Evolutionary conservation across 35 echinoderm and acorn worm genomes (phyloP).

Genomic region (Ophiothrix spiculata): DNA sequence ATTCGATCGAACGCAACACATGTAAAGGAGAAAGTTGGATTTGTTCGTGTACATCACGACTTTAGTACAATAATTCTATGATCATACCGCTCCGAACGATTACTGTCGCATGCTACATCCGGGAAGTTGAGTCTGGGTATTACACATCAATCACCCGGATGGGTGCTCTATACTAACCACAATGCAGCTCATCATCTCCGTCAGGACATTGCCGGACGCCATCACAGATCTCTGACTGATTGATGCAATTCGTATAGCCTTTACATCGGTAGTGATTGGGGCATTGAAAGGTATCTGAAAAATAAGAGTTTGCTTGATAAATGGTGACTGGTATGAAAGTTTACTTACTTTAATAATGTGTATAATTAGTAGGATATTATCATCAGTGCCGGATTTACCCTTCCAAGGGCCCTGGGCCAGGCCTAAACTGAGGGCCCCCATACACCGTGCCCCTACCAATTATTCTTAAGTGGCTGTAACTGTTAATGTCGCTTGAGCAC

Average conservation of each 20-base stretch:
- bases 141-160: background rate
- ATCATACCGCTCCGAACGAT: background rate
- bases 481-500: too few relatives aligned
- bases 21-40: too few relatives aligned
- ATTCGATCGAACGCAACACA: too few relatives aligned
- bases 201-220: constrained; percentile 32
- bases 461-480: too few relatives aligned
- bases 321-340: background rate
- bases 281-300: constrained; percentile 26
- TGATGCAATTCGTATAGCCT: background rate
- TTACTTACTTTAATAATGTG: too few relatives aligned
- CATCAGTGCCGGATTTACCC: too few relatives aligned
- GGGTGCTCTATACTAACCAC: constrained; percentile 3
- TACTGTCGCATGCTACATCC: too few relatives aligned
- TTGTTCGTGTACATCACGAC: too few relatives aligned
- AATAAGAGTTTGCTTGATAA: background rate
- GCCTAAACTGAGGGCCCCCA: too few relatives aligned
- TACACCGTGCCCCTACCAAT: too few relatives aligned
- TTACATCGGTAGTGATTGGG: constrained; percentile 9
- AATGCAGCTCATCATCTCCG: constrained; percentile 33
- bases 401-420: too few relatives aligned
- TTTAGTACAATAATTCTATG: background rate
- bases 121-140: background rate
- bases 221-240: constrained; percentile 27
- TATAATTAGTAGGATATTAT: too few relatives aligned